Evolutionary conservation across 2,113 vertebrate genomes (phyloP), one percentile per base, ranked within the genome.

Genomic region (Pollachius pollachius): DNA sequence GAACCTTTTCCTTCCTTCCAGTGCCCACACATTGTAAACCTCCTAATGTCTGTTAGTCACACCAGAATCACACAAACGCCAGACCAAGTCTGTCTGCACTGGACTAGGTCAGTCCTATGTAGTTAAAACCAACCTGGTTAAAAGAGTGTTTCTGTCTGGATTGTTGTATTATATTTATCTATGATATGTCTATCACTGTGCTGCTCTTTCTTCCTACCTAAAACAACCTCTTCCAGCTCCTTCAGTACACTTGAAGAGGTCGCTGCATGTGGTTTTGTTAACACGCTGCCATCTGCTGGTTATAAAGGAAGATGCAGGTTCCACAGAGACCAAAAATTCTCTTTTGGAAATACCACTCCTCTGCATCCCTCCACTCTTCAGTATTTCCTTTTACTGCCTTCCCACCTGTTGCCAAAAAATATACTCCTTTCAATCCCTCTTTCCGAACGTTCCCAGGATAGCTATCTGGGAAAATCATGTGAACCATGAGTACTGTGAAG

Each of bases 241-340:
- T 30, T 52, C 63, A 21, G 21, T 54, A 4, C 5, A 54, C 11
- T 54, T 6, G 48, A 54, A 54, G 48, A 8, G 48, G 15, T 7
- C 15, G 30, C 70, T 56, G 15, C 11, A 9, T 18, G 2, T 17
- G 15, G 61, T 75, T 1, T 16, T 79, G 67, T 65, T 48, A 65
- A 25, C 62, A 75, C 41, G 68, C 67, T 72, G 81, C 72, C 88
- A 77, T 65, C 86, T 87, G 60, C 64, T 85, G 86, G 72, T 72
- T 17, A 12, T 4, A 65, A 30, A 37, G 1, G 2, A 41, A 75
- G 12, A 59, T 34, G 59, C 73, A 76, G 62, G n/a, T 4, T 52
- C 41, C 3, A 5, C 41, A 48, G 5, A 30, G 30, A 30, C 4
- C 3, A 6, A 30, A 30, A 30, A 30, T 30, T 30, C 0, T 30